Evolutionary conservation across 2,888 invertebrate species (phyloP).

Genomic region (Seira sanloemensis): DNA sequence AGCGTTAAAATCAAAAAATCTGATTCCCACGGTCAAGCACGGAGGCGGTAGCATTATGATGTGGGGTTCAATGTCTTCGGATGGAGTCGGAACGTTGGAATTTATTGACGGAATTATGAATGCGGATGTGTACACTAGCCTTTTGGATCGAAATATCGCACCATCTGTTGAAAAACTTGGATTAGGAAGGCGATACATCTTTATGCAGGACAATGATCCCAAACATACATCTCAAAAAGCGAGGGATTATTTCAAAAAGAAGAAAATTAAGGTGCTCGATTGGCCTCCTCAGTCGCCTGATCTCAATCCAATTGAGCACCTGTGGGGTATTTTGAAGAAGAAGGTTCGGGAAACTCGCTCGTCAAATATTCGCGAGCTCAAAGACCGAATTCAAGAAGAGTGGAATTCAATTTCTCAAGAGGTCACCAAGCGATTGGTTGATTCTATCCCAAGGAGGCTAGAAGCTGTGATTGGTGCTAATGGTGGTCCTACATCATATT

Average conservation of each 20-base stretch:
- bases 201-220: constrained; percentile 56
- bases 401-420: background rate
- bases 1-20: constrained; percentile 35
- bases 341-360: background rate
- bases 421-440: constrained; percentile 12
- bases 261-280: constrained; percentile 25
- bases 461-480: constrained; percentile 34
- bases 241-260: constrained; percentile 28
- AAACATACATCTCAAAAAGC: constrained; percentile 35
- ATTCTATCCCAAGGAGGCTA: constrained; percentile 21
- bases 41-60: constrained; percentile 46
- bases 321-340: constrained; percentile 39
- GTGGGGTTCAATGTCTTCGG: constrained; percentile 41
- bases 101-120: constrained; percentile 56
- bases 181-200: constrained; percentile 14
- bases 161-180: constrained; percentile 25
- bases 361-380: background rate
- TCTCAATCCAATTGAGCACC: constrained; percentile 46
- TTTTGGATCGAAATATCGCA: constrained; percentile 27
- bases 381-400: background rate
- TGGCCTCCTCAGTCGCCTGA: constrained; percentile 50
- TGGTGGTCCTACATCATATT: constrained; percentile 22
- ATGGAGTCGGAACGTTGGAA: constrained; percentile 29
- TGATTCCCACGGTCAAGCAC: constrained; percentile 39
- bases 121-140: constrained; percentile 14